A percentile compares a stretch with the other conserved stretches of the same genome.
These are phyloP conservation scores for Diglossa brunneiventris DNA, from an alignment of 2,113 vertebrate genomes.

Conservation along the genomic window DNA sequence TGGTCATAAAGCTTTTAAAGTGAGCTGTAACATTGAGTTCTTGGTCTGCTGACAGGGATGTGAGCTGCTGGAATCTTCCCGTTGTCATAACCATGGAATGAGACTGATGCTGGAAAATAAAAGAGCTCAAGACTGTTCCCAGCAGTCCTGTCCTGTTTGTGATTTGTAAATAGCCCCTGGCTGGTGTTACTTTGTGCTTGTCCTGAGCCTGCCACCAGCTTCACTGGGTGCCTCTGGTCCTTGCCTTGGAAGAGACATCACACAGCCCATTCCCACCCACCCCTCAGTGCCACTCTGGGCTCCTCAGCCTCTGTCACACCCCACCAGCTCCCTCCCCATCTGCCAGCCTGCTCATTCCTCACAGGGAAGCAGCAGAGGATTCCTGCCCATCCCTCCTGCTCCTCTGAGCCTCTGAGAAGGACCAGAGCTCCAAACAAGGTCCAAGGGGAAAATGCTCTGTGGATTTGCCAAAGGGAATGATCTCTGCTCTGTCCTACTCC, in stretches of 20 bases:
- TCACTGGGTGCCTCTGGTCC: not conserved
- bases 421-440: not conserved
- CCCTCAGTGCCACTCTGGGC: not conserved
- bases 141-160: too few relatives aligned
- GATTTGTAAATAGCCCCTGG: too few relatives aligned
- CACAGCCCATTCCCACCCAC: not conserved
- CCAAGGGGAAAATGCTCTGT: not conserved
- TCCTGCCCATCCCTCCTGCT: not conserved
- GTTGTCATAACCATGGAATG: too few relatives aligned
- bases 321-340: not conserved
- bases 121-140: too few relatives aligned
- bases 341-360: not conserved
- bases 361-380: rapidly evolving
- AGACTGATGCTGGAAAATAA: too few relatives aligned
- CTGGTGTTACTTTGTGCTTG: too few relatives aligned
- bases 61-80: too few relatives aligned
- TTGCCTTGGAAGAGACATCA: not conserved
- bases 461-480: not conserved
- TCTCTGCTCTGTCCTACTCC: not conserved
- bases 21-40: too few relatives aligned
- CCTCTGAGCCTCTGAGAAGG: not conserved
- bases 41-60: too few relatives aligned
- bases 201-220: not conserved
- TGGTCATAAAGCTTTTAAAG: too few relatives aligned
- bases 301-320: not conserved